These are phyloP conservation scores for Petrocephalus microphthalmus DNA, from an alignment of 2,113 vertebrate genomes.

Conservation along the genomic window DNA sequence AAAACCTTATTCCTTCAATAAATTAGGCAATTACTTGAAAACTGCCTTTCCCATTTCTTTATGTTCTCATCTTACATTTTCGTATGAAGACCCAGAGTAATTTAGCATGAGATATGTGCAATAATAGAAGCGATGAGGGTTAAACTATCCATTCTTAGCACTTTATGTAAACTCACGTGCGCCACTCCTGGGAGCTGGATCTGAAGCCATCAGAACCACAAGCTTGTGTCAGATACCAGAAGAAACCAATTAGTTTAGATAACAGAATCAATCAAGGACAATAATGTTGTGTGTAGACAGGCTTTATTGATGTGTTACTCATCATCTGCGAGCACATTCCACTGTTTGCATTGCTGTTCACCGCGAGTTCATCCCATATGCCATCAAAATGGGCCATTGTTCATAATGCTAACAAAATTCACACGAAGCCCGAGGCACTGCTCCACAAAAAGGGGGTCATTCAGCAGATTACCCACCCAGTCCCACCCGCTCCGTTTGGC, in stretches of 20 bases:
- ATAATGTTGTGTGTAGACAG: neutral
- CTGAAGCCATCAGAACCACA: neutral
- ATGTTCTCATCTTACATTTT: neutral
- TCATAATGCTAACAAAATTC: neutral
- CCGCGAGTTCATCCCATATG: neutral
- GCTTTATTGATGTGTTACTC: neutral
- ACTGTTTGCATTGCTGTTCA: neutral
- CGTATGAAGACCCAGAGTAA: neutral
- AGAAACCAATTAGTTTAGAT: slow-evolving; percentile 4
- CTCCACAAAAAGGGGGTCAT: neutral
- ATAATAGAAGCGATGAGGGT: neutral
- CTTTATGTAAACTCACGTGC: neutral
- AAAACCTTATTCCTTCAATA: neutral
- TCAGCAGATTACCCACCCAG: neutral
- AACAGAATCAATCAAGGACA: slow-evolving; percentile 1
- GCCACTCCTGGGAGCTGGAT: neutral
- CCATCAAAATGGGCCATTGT: neutral
- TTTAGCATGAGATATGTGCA: neutral
- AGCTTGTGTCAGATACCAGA: neutral
- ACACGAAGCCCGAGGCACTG: neutral
- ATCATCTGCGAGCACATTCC: neutral
- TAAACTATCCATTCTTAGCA: neutral
- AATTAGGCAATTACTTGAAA: neutral
- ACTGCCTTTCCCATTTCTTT: neutral
- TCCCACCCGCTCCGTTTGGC: neutral